Evolutionary conservation across 2,113 vertebrate genomes (phyloP).

Genomic region (Phalacrocorax aristotelis): DNA sequence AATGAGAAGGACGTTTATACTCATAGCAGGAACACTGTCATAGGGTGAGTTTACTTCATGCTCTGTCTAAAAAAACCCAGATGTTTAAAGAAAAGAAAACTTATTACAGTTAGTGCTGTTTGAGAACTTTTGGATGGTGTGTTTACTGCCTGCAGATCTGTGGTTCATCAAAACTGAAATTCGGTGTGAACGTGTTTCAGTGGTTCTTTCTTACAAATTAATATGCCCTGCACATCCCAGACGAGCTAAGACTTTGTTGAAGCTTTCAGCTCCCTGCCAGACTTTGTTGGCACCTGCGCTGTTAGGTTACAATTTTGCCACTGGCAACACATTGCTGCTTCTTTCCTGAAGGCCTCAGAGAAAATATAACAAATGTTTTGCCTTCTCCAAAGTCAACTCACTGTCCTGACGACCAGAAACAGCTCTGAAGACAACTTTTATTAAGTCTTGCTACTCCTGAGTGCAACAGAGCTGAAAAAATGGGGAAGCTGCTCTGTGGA

Average conservation of each 20-base stretch:
- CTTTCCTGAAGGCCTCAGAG: not conserved
- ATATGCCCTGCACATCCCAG: not conserved
- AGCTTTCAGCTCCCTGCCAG: not conserved
- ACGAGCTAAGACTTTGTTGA: not conserved
- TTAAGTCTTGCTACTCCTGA: not conserved
- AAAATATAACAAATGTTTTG: not conserved
- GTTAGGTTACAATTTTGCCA: not conserved
- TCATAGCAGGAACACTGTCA: not conserved
- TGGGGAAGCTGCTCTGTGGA: no score
- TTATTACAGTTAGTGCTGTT: not conserved
- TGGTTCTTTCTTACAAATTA: not conserved
- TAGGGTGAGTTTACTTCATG: not conserved
- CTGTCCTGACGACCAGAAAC: not conserved
- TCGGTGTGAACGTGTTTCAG: not conserved
- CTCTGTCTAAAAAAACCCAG: not conserved
- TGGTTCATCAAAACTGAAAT: not conserved
- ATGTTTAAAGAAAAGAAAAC: not conserved
- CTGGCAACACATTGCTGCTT: not conserved
- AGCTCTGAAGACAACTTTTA: not conserved
- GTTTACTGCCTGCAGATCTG: not conserved
- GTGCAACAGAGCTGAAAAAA: not conserved
- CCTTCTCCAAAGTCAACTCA: not conserved
- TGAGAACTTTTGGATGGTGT: not conserved
- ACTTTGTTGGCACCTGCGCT: not conserved
- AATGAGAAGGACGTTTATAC: not conserved